Percentiles rank a stretch among this genome's conserved stretches.
Conservation (phyloP, 2,113 vertebrate species). For the Cavia porcellus region DNA sequence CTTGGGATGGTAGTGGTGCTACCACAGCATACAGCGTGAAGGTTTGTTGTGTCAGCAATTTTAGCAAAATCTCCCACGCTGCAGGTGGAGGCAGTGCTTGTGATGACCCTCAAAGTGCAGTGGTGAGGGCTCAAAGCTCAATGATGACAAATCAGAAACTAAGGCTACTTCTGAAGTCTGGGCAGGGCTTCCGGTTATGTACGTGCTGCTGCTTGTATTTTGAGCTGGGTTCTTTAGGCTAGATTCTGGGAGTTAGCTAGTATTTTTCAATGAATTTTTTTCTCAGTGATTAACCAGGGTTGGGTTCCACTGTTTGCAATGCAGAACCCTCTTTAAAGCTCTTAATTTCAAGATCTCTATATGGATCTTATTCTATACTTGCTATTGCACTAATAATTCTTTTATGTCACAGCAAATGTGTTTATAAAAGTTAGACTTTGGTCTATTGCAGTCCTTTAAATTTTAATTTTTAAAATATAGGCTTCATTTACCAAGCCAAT, state of each 20-base stretch:
- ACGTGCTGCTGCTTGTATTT: slow-evolving; percentile 41
- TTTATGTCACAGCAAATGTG: not conserved
- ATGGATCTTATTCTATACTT: not conserved
- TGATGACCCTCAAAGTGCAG: not conserved
- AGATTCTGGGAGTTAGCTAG: not conserved
- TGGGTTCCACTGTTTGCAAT: not conserved
- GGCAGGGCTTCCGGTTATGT: not conserved
- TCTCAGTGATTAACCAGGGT: not conserved
- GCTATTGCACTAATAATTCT: not conserved
- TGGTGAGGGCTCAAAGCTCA: not conserved
- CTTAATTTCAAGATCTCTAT: not conserved
- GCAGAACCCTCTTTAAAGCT: not conserved
- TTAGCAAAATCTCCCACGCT: not conserved
- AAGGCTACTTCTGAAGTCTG: not conserved
- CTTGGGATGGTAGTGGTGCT: not conserved
- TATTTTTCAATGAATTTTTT: slow-evolving; percentile 40
- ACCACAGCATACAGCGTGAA: not conserved
- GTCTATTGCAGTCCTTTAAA: not conserved
- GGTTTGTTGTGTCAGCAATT: not conserved
- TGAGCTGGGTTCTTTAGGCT: not conserved
- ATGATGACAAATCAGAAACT: not conserved
- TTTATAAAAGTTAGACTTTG: not conserved
- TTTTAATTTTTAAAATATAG: not conserved
- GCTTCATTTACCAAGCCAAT: not conserved
- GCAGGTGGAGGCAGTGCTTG: not conserved